phyloP scores from a whole-genome alignment of 2,888 invertebrate genomes.

The Bombyx huttoni region DNA sequence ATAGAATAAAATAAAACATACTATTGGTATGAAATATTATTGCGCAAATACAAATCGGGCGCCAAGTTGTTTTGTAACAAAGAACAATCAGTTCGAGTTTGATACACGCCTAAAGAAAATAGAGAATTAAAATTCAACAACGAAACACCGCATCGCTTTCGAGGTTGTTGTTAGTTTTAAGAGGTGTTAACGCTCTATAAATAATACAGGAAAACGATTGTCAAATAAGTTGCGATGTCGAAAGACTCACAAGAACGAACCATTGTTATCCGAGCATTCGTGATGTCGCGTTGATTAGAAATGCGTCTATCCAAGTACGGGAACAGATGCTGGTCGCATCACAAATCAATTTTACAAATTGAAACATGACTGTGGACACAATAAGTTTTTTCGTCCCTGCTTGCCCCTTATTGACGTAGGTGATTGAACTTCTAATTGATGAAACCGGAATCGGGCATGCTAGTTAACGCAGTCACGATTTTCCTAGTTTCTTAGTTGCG shows the following conservation, averaged over 20 bases:
- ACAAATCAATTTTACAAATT: slow-evolving; percentile 59
- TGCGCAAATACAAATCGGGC: neutral
- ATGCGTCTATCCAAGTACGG: slow-evolving; percentile 16
- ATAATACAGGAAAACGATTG: slow-evolving; percentile 12
- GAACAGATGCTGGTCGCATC: slow-evolving; percentile 25
- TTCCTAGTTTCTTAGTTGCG: slow-evolving; percentile 1
- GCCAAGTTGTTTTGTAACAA: neutral
- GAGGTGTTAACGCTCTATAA: slow-evolving; percentile 1
- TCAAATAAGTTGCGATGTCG: slow-evolving; percentile 18
- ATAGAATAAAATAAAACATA: neutral
- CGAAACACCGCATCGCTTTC: neutral
- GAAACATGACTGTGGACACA: slow-evolving; percentile 42
- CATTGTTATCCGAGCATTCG: slow-evolving; percentile 24
- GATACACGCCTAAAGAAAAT: neutral
- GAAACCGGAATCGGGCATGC: slow-evolving; percentile 39
- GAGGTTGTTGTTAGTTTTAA: neutral
- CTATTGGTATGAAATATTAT: neutral
- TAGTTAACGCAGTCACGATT: slow-evolving; percentile 29
- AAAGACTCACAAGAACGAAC: slow-evolving; percentile 19
- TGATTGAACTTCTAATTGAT: slow-evolving; percentile 63
- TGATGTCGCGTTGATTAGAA: slow-evolving; percentile 30
- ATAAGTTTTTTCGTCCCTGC: slow-evolving; percentile 29
- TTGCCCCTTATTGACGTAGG: slow-evolving; percentile 32
- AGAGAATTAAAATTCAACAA: neutral
- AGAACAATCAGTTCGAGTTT: neutral